Base-by-base conservation (phyloP, 1,140 invertebrate species). In the Colletes gigas region DNA sequence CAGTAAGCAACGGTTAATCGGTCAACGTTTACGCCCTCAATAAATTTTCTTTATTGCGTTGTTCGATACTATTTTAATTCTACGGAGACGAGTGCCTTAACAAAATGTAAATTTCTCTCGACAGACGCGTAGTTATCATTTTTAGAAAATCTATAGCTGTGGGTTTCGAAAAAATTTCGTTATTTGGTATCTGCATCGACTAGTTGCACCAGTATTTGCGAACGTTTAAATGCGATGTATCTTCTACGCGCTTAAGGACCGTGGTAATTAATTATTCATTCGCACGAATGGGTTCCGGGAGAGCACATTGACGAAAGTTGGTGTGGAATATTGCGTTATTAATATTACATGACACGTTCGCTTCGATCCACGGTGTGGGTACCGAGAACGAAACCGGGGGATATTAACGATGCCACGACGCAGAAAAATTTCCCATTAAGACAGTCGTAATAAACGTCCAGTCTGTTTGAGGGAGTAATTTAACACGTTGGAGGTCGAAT, bases 371-470 rank as follows among this genome's bases (percentile, higher is more conserved):
- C 39, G 15, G 21, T 15, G 17, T n/a, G 68, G 10, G 14, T 4
- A 68, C 4, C 10, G 30, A 1, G 54, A 70, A 21, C 62, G 52
- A 66, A 55, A 57, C 50, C 39, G 4, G 15, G 8, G 41, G 57
- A 66, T 78, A 82, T 80, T 80, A 63, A 80, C 77, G 44, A 60
- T 44, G 57, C 52, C 41, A 44, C 8, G 55, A 54, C 54, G 69
- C 41, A 77, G 50, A 77, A 82, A 72, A 77, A 82, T 83, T 60
- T 77, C 60, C 30, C 79, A 81, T 81, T 81, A 82, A 67, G 54
- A 62, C 68, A 44, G 54, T 17, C 62, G 57, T 72, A 78, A 72
- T 78, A 55, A 82, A 72, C 63, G 55, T 82, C 59, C 71, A 12
- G 50, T 57, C 12, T 41, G 74, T 65, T 62, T 50, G 69, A 44